phyloP scores from a whole-genome alignment of 2,113 vertebrate genomes.

The Siphamia tubifer region DNA sequence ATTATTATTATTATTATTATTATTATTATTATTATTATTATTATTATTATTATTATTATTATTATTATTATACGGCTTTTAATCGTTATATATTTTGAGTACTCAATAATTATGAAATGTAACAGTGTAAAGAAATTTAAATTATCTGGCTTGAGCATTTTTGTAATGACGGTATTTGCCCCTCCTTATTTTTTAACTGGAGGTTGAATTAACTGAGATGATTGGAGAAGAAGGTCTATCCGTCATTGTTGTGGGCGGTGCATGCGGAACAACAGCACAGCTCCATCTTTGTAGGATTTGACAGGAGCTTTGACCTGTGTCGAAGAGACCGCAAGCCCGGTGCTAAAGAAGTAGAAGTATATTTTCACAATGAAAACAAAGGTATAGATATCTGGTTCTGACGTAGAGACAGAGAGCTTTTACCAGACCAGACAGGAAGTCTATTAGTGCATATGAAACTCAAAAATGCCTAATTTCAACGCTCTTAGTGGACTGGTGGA shows the following conservation, averaged over 20 bases:
- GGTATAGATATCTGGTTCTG: slow-evolving; percentile 16
- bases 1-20: too few relatives aligned
- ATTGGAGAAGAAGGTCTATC: slow-evolving; percentile 55
- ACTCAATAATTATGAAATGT: too few relatives aligned
- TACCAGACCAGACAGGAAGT: not conserved
- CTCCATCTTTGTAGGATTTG: slow-evolving; percentile 81
- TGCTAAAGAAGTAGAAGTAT: slow-evolving; percentile 31
- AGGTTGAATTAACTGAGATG: not conserved
- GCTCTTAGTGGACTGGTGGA: slow-evolving; percentile 38
- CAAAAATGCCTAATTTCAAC: slow-evolving; percentile 55
- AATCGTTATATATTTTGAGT: too few relatives aligned
- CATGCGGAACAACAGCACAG: slow-evolving; percentile 64
- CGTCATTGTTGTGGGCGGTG: slow-evolving; percentile 69
- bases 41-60: too few relatives aligned
- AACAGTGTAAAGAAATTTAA: too few relatives aligned
- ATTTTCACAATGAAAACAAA: slow-evolving; percentile 45
- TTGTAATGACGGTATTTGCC: not conserved
- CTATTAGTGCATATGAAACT: slow-evolving; percentile 39
- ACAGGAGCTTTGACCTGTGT: slow-evolving; percentile 77
- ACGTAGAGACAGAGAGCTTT: slow-evolving; percentile 9
- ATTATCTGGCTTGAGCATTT: not conserved
- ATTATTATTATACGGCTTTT: too few relatives aligned
- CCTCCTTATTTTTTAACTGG: not conserved
- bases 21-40: too few relatives aligned
- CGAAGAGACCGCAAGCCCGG: slow-evolving; percentile 54